These are phyloP conservation scores for Tenthredo scrophulariae DNA, from an alignment of 2,888 invertebrate genomes.

Conservation along the genomic window DNA sequence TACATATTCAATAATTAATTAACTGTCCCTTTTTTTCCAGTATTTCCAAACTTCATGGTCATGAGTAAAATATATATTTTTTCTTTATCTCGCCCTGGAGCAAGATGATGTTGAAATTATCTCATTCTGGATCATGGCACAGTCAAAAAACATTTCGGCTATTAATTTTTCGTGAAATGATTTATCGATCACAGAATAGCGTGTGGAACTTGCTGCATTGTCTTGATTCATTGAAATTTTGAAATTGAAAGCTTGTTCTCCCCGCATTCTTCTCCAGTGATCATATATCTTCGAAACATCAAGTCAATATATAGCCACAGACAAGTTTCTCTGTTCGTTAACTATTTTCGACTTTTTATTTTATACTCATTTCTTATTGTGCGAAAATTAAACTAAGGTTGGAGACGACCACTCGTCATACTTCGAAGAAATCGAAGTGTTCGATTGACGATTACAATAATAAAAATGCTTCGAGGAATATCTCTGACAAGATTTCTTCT, in stretches of 20 bases:
- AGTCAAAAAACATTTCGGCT: not conserved
- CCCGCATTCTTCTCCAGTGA: not conserved
- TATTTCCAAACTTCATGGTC: not conserved
- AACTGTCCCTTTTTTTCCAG: not conserved
- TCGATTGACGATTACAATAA: slow-evolving; percentile 2
- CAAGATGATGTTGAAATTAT: not conserved
- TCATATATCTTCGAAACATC: not conserved
- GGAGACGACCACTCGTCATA: not conserved
- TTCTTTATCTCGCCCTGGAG: not conserved
- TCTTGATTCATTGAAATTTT: not conserved
- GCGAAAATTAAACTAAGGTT: slow-evolving; percentile 28
- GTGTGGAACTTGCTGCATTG: not conserved
- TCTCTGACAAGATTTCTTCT: not conserved
- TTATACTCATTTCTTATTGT: not conserved
- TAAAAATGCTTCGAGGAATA: not conserved
- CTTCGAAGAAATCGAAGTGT: not conserved
- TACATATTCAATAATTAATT: not conserved
- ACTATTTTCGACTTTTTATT: not conserved
- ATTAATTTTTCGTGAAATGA: not conserved
- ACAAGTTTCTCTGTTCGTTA: not conserved
- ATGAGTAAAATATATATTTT: not conserved
- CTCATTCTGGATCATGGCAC: not conserved
- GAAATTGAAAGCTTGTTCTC: not conserved
- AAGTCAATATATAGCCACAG: slow-evolving; percentile 11
- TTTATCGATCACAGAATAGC: not conserved